Conservation (phyloP, 2,888 invertebrate species). For the Caenorhabditis drosophilae region DNA sequence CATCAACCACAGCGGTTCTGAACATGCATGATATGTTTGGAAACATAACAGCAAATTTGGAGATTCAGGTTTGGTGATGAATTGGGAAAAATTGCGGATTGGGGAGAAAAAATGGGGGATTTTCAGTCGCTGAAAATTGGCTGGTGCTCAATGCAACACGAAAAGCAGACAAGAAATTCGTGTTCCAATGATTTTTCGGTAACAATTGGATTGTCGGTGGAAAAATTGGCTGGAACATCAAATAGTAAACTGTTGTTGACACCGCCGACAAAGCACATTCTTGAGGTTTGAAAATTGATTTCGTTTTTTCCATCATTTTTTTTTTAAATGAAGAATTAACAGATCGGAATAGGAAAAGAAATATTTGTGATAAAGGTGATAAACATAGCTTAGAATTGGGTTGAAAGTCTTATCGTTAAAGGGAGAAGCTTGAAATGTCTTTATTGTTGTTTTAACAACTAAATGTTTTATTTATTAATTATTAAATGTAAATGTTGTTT, state of each 20-base stretch:
- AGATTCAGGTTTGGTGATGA: constrained; percentile 48
- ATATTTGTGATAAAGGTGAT: too few species aligned
- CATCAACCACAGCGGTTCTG: constrained; percentile 59
- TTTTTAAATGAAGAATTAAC: background rate
- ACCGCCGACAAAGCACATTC: constrained; percentile 29
- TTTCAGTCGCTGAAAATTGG: constrained; percentile 33
- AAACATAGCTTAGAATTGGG: too few species aligned
- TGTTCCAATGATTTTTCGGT: constrained; percentile 65
- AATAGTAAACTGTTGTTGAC: constrained; percentile 24
- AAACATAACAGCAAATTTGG: constrained; percentile 53
- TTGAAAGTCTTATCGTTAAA: too few species aligned
- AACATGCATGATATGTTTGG: constrained; percentile 57
- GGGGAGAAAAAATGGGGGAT: background rate
- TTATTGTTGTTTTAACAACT: too few species aligned
- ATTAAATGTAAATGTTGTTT: too few species aligned
- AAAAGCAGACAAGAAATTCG: constrained; percentile 41
- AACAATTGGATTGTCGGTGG: constrained; percentile 40
- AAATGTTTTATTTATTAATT: too few species aligned
- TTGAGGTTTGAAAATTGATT: constrained; percentile 12
- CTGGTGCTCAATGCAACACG: constrained; percentile 65
- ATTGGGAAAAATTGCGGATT: background rate
- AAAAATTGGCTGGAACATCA: constrained; percentile 2
- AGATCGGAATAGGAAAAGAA: background rate
- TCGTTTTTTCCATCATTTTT: background rate
- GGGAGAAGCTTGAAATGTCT: too few species aligned